Evolutionary conservation across 1,140 invertebrate species (phyloP).

Genomic region (Anastrepha ludens): DNA sequence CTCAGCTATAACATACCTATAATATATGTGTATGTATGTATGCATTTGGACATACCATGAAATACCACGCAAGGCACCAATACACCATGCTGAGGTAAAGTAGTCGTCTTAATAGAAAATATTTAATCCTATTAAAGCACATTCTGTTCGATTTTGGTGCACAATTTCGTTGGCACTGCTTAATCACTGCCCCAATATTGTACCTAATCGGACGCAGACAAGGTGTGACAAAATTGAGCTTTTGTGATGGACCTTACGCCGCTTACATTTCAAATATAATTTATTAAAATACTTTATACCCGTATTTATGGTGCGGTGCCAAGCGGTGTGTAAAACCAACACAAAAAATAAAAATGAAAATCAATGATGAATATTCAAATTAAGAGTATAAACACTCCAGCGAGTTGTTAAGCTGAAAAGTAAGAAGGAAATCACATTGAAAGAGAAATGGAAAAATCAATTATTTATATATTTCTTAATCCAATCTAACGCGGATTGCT

Average conservation of each 20-base stretch:
- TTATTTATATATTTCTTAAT: not conserved
- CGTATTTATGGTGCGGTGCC: not conserved
- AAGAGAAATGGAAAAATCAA: constrained; percentile 19
- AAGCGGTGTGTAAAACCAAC: not conserved
- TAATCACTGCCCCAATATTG: not conserved
- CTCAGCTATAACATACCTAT: too few relatives aligned
- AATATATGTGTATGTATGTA: too few relatives aligned
- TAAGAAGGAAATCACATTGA: not conserved
- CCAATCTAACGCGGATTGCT: not conserved
- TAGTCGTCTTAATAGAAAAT: constrained; percentile 30
- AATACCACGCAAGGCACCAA: too few relatives aligned
- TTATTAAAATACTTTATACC: not conserved
- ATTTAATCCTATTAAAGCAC: constrained; percentile 51
- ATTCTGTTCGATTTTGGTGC: constrained; percentile 9
- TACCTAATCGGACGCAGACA: constrained; percentile 31
- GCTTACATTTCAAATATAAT: not conserved
- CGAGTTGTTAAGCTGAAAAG: not conserved
- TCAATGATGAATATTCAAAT: constrained; percentile 1
- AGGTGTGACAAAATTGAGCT: constrained; percentile 27
- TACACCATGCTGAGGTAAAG: not conserved
- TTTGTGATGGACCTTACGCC: not conserved
- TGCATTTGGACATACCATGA: too few relatives aligned
- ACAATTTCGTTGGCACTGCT: not conserved
- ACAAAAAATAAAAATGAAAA: not conserved
- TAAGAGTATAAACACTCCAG: not conserved